Base-by-base conservation (phyloP, 2,888 invertebrate genomes). In the Clusia tigrina region DNA sequence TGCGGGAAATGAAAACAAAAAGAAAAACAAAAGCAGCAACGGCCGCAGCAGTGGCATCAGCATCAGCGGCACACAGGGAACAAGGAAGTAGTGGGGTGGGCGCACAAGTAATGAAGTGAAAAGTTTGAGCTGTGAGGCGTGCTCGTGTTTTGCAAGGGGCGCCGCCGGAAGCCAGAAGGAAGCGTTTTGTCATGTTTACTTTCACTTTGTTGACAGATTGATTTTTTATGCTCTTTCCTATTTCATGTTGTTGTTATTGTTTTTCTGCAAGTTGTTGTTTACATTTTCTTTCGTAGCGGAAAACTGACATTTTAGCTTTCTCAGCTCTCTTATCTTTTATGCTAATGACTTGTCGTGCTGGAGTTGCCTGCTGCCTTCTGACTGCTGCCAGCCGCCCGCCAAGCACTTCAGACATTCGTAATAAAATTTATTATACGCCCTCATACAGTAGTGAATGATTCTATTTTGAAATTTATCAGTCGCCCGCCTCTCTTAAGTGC, bases 141-240 rank as follows among this genome's bases (percentile, higher is more conserved):
- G 1, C 20, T 9, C 9, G 20, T 20, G n/a, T 25, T 2, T 46
- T 26, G 26, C 60, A 46, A 54, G 42, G n/a, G n/a, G n/a, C n/a
- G n/a, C n/a, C n/a, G n/a, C n/a, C n/a, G n/a, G n/a, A n/a, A n/a
- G n/a, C n/a, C n/a, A n/a, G n/a, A 9, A 58, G 67, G 68, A 67
- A 54, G 58, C 60, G 66, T 70, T 70, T 70, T 67, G 58, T 52
- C 24, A 37, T 54, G 37, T 17, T 57, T 57, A 51, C 60, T 53
- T 51, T 61, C 22, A 20, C 48, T 15, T 20, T 22, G 72, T 71
- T 72, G 77, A 72, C 74, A 77, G 70, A 76, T 76, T 76, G 78
- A 76, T 75, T 46, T 77, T 72, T 77, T 69, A 70, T 76, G 73
- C 72, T 67, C 48, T 52, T 32, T 32, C 12, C 32, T 6, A 32